Conservation (phyloP, 2,113 vertebrate genomes). For the Sapajus apella region DNA sequence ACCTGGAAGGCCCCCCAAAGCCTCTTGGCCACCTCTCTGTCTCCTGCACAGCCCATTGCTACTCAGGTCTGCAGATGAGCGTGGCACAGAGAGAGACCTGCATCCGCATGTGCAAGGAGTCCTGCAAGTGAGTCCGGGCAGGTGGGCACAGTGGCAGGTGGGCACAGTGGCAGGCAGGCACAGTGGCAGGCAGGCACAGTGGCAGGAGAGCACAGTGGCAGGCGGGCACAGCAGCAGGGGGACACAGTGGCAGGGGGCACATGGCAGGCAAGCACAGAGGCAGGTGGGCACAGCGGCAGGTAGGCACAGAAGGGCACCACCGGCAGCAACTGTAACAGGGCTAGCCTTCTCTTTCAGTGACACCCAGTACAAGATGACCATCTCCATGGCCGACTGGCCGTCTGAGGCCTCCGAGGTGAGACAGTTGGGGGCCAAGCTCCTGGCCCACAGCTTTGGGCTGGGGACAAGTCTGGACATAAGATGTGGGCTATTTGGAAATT, state of each 20-base stretch:
- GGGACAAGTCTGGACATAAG: background rate
- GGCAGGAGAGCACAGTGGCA: no score
- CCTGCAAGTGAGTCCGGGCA: slow-evolving; percentile 87
- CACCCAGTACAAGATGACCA: slow-evolving; percentile 89
- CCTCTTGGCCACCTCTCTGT: background rate
- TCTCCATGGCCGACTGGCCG: slow-evolving; percentile 90
- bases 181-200: no score
- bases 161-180: background rate
- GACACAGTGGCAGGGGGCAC: no score
- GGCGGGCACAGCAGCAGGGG: no score
- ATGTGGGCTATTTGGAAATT: background rate
- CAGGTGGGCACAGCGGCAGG: no score
- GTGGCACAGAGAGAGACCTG: slow-evolving; percentile 82
- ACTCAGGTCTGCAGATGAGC: slow-evolving; percentile 78
- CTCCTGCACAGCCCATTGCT: slow-evolving; percentile 83
- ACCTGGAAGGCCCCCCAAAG: background rate
- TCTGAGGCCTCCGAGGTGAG: slow-evolving; percentile 87
- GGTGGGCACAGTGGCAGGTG: no score
- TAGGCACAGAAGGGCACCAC: background rate
- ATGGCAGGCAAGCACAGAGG: no score
- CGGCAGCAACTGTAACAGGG: fast-evolving
- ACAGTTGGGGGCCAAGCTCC: fast-evolving
- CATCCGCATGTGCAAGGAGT: slow-evolving; percentile 86
- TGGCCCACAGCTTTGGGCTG: background rate
- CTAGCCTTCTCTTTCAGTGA: slow-evolving; percentile 80